A percentile compares a stretch with the other conserved stretches of the same genome.
Conservation (phyloP, 2,888 invertebrate genomes). For the Acanthoscelides obtectus region DNA sequence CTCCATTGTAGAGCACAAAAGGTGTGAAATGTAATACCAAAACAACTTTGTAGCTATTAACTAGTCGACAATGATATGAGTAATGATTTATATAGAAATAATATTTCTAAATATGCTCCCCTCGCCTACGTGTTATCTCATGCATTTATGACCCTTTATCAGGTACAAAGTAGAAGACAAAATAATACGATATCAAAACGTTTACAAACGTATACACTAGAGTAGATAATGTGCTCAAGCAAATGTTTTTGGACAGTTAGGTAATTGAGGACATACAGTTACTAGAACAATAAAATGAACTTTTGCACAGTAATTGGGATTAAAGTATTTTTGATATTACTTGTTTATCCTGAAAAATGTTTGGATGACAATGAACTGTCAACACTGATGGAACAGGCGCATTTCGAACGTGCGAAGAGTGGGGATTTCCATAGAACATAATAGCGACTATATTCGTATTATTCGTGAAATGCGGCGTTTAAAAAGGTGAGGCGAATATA, state of each 20-base stretch:
- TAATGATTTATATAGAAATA: background rate
- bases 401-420: too few relatives aligned
- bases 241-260: background rate
- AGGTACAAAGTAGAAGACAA: background rate
- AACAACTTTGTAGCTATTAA: constrained; percentile 66
- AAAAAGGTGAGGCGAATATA: too few relatives aligned
- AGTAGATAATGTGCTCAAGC: too few relatives aligned
- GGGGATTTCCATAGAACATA: too few relatives aligned
- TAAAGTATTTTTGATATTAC: background rate
- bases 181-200: background rate
- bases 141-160: background rate
- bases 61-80: constrained; percentile 22
- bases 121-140: background rate
- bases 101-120: background rate
- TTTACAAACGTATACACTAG: background rate
- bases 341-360: too few relatives aligned
- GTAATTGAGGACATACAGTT: background rate
- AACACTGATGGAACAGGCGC: too few relatives aligned
- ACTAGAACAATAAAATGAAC: background rate
- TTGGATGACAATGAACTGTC: too few relatives aligned
- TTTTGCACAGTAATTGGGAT: background rate
- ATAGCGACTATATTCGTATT: too few relatives aligned
- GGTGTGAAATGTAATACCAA: constrained; percentile 66
- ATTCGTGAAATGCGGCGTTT: too few relatives aligned
- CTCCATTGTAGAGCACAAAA: constrained; percentile 64